phyloP scores from a whole-genome alignment of 2,888 invertebrate species.

The Drosophila aldrichi region DNA sequence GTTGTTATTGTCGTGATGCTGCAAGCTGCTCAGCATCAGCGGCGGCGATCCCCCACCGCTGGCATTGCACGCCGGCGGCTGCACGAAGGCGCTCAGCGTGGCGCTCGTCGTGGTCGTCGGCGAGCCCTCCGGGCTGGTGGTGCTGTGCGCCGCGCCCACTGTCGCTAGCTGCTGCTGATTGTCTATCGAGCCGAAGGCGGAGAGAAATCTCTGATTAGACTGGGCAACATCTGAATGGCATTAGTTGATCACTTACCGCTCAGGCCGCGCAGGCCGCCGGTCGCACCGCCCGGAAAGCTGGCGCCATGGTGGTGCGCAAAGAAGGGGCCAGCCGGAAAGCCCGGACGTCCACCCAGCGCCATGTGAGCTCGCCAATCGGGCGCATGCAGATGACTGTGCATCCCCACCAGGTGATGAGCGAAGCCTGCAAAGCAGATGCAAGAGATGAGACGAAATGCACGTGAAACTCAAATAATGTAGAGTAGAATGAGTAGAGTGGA shows the following conservation, averaged over 20 bases:
- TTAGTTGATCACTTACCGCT: constrained; percentile 69
- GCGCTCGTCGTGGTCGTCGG: constrained; percentile 84
- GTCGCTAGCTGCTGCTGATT: constrained; percentile 79
- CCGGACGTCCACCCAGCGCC: constrained; percentile 81
- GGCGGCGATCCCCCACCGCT: constrained; percentile 84
- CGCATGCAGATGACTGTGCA: constrained; percentile 89
- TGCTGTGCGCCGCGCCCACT: constrained; percentile 87
- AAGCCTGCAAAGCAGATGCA: constrained; percentile 86
- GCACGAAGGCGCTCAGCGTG: constrained; percentile 64
- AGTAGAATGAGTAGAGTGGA: neutral
- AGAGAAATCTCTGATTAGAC: neutral
- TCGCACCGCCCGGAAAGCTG: constrained; percentile 85
- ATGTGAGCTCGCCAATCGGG: constrained; percentile 87
- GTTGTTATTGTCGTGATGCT: constrained; percentile 82
- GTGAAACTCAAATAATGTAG: neutral
- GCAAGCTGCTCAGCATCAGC: constrained; percentile 63
- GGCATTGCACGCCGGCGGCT: constrained; percentile 54
- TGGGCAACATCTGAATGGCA: no score
- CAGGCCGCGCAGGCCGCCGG: constrained; percentile 85
- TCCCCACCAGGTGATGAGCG: constrained; percentile 90
- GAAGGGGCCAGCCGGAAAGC: constrained; percentile 84
- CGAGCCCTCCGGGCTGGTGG: constrained; percentile 90
- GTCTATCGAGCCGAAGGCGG: constrained; percentile 20
- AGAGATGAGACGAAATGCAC: neutral
- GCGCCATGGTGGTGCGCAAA: constrained; percentile 87